Base-by-base conservation (phyloP, 2,113 vertebrate genomes). In the Heteronetta atricapilla region DNA sequence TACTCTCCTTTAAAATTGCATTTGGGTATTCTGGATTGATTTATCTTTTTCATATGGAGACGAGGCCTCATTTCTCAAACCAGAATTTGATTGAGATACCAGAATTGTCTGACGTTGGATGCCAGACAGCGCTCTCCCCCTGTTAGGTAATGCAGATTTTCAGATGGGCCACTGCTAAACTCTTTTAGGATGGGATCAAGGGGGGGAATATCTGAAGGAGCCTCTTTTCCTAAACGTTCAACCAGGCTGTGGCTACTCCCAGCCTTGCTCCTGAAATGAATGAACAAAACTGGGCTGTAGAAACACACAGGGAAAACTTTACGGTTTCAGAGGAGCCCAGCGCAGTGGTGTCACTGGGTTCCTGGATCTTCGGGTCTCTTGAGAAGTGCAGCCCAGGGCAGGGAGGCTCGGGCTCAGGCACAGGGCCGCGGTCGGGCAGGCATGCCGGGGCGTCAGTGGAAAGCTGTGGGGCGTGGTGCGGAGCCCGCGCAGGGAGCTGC, bases 21-120 rank as follows among this genome's bases (percentile, higher is more conserved):
- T 92, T 95, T 94, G 59, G 33, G 34, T 69, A 59, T 91, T 94
- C 55, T 76, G 26, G 82, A 66, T 88, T 89, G 93, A 95, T 95
- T 91, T 95, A 73, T 93, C 44, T 90, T 44, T 94, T 86, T 87
- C 87, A 74, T 89, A 82, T 46, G 87, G 91, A 82, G 87, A 52
- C 3, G 1, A 89, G n/a, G 78, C 75, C 75, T 90, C 62, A 4
- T 90, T 69, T 89, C 44, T 72, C 50, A 73, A 84, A 79, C 42
- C 53, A 22, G 62, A 82, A 17, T 93, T 93, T 86, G 48, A 74
- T 40, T 72, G 83, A 84, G 74, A 82, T 92, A 29, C 31, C 48
- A 40, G 22, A 90, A 73, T 86, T 36, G 33, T 53, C 29, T 50
- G 29, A 28, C 2, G 4, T 63, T 31, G 38, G 44, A 12, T 79